These are phyloP conservation scores for Archivesica marissinica DNA, from an alignment of 1,140 invertebrate species.

Conservation along the genomic window DNA sequence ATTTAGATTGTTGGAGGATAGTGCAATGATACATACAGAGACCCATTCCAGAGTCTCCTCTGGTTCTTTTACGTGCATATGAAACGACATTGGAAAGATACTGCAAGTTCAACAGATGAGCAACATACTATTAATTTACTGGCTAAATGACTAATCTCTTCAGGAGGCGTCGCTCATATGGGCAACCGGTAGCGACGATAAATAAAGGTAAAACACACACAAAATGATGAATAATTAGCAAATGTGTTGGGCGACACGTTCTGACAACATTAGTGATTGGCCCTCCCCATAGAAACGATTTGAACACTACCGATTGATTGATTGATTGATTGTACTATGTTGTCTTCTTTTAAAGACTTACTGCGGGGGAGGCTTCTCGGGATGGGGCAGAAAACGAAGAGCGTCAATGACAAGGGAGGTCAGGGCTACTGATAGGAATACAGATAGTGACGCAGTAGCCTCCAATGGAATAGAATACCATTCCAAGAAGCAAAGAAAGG, in stretches of 20 bases:
- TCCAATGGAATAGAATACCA: too few relatives aligned
- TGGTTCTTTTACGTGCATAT: too few relatives aligned
- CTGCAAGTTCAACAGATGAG: too few relatives aligned
- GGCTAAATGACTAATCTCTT: too few relatives aligned
- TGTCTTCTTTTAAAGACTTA: conserved; percentile 8
- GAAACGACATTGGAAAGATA: too few relatives aligned
- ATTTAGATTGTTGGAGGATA: too few relatives aligned
- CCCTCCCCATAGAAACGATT: not conserved
- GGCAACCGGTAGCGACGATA: not conserved
- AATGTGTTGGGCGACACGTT: not conserved
- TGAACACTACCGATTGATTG: not conserved
- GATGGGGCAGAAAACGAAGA: conserved; percentile 51
- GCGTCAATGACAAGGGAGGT: not conserved
- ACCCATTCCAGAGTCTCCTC: too few relatives aligned
- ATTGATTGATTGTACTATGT: not conserved
- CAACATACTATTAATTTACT: too few relatives aligned
- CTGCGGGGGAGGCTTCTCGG: conserved; percentile 34
- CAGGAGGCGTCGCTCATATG: too few relatives aligned
- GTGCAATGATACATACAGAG: too few relatives aligned
- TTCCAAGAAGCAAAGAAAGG: not conserved
- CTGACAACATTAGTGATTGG: not conserved
- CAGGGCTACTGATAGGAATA: not conserved
- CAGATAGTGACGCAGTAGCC: not conserved
- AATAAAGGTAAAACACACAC: not conserved
- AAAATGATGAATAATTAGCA: not conserved